These are phyloP conservation scores for Propithecus coquereli DNA, from an alignment of 2,113 vertebrate genomes.

Conservation along the genomic window DNA sequence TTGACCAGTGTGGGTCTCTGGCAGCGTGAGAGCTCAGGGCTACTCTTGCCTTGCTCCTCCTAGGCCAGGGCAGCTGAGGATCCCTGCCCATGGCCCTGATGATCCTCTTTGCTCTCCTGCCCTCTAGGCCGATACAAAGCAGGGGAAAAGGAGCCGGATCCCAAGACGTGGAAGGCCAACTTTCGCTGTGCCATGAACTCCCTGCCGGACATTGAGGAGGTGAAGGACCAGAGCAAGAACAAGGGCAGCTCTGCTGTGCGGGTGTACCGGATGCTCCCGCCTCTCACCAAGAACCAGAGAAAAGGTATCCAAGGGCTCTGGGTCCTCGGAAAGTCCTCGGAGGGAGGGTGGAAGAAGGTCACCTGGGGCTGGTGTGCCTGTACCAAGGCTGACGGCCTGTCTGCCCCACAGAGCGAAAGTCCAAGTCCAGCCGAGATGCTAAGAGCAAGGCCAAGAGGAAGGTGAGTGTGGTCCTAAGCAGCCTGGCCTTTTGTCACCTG, in stretches of 20 bases:
- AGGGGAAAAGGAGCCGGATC: constrained; percentile 88
- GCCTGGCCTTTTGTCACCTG: background rate
- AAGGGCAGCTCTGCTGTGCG: constrained; percentile 93
- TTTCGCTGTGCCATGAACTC: constrained; percentile 99
- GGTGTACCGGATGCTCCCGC: constrained; percentile 93
- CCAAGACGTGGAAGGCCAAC: constrained; percentile 99
- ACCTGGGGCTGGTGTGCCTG: background rate
- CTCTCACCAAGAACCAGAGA: constrained; percentile 82
- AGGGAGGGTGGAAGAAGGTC: background rate
- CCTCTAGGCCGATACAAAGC: constrained; percentile 88
- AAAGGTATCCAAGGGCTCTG: constrained; percentile 79
- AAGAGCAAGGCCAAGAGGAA: constrained; percentile 85
- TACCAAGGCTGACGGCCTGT: constrained; percentile 13
- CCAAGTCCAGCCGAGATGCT: constrained; percentile 81
- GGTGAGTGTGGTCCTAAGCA: constrained; percentile 80
- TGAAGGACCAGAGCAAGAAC: constrained; percentile 94
- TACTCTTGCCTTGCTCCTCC: background rate
- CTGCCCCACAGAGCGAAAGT: constrained; percentile 85
- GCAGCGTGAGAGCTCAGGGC: background rate
- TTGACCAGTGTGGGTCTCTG: background rate
- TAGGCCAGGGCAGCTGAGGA: background rate
- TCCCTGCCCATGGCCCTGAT: background rate
- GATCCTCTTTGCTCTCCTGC: background rate
- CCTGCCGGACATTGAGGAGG: constrained; percentile 94
- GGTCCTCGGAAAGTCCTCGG: background rate